Base-by-base conservation (phyloP, 1,140 invertebrate genomes). In the Drosophila burlai region DNA sequence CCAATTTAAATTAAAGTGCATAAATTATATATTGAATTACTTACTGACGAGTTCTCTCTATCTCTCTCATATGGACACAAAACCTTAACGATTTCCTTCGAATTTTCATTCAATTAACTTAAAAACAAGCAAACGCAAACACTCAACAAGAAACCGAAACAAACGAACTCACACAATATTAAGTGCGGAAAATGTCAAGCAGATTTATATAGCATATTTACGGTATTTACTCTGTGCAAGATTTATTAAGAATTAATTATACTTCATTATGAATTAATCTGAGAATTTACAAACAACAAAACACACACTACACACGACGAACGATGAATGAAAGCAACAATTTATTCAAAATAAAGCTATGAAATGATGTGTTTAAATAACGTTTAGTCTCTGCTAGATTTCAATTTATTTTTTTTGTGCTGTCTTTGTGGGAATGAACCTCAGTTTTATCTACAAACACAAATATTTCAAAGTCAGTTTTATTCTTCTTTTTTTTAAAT, bases 331-430 rank as follows among this genome's bases (percentile, higher is more conserved):
- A 78, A 78, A 69, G 63, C 50, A 85, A 83, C 76, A 84, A 87
- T 89, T 87, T 84, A 87, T 87, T 87, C 84, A 68, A 87, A 55
- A 87, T 87, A 87, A 87, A 87, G 84, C 84, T 87, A 87, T 87
- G 78, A 89, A 89, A 89, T 89, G 81, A 87, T 87, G 84, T 87
- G 84, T 87, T 87, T 89, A 89, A 89, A 73, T 34, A 42, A 24
- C 10, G 50, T 15, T 4, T 40, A n/a, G 7, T 47, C 4, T 2
- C 1, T 60, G 7, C 6, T n/a, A 59, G 1, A 2, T 21, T 4
- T 34, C 9, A 3, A 18, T n/a, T 36, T 47, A 15, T n/a, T 18
- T n/a, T 9, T 62, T 21, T 18, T 13, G 21, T 16, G 13, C 10
- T 16, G 18, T 2, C 3, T 1, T 38, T 16, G 11, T 21, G 8